These are phyloP conservation scores for Phrixothrix hirtus DNA, from an alignment of 2,888 invertebrate genomes.

Conservation along the genomic window DNA sequence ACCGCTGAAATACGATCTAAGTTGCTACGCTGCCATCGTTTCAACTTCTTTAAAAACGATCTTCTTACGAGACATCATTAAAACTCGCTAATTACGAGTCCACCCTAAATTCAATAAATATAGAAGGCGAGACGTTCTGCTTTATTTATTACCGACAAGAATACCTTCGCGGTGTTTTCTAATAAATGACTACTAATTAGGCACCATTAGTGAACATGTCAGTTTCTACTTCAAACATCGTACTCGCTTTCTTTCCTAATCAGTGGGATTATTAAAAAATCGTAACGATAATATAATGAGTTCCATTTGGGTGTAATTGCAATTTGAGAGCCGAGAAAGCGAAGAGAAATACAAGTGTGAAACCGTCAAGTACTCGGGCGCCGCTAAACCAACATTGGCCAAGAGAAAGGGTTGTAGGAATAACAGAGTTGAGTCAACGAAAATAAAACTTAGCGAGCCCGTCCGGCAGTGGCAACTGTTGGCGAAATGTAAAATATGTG, in stretches of 20 bases:
- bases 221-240: conserved; percentile 11
- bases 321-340: conserved; percentile 28
- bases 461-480: conserved; percentile 38
- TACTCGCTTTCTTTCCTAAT: conserved; percentile 25
- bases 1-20: conserved; percentile 24
- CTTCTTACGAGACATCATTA: conserved; percentile 41
- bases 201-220: conserved; percentile 31
- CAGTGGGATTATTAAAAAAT: conserved; percentile 28
- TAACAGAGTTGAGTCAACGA: conserved; percentile 34
- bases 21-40: conserved; percentile 23
- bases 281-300: conserved; percentile 29
- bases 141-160: conserved; percentile 31
- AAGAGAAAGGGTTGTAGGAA: conserved; percentile 37
- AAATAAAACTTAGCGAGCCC: conserved; percentile 33
- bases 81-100: conserved; percentile 45
- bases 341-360: conserved; percentile 25
- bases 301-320: conserved; percentile 34
- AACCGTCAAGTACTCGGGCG: conserved; percentile 29
- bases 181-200: conserved; percentile 38
- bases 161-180: conserved; percentile 27
- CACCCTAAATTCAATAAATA: conserved; percentile 41
- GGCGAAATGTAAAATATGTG: conserved; percentile 51
- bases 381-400: conserved; percentile 34
- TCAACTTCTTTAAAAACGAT: conserved; percentile 28
- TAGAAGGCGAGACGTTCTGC: conserved; percentile 24